Base-by-base conservation (phyloP, 1,140 invertebrate species). In the Pteromalus puparum region DNA sequence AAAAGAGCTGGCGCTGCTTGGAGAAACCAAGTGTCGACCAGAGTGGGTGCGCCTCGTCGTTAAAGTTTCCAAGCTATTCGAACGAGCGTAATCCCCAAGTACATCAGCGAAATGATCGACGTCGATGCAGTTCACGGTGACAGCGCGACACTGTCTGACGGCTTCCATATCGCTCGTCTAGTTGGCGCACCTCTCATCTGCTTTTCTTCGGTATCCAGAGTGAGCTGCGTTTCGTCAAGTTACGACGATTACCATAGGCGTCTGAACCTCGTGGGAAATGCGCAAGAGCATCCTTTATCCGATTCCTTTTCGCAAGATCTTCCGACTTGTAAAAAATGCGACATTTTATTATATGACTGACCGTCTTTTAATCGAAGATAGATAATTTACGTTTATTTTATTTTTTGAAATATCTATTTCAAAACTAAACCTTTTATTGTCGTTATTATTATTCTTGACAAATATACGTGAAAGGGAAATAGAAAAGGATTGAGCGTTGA, bases 1-100 rank as follows among this genome's bases (percentile, higher is more conserved):
- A 91, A 87, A 89, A 70, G 86, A 86, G 89, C 91, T 92, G 91
- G 91, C 90, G 90, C 88, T 91, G 87, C 91, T 92, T 92, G 90
- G 90, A 89, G 75, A 87, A 86, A 83, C 90, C 90, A 92, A 92
- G 91, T 90, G 88, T 89, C 88, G 90, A 90, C 89, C 91, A 92
- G 91, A 89, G 88, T 89, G 89, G 89, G 89, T 89, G 89, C 89
- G 89, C 90, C 89, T 88, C 88, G 81, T 70, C 48, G 76, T 30
- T 18, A 79, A 42, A 84, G 72, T 84, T 79, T 9, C 12, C 67
- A 26, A 79, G 24, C 67, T 38, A 28, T 13, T 18, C 15, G 34
- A 79, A 79, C 61, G 34, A 68, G 30, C 34, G 0, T 42, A 42
- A 74, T 6, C 6, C 21, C 53, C 53, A 74, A 38, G 24, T n/a